Base-by-base conservation (phyloP, 1,140 invertebrate species). In the Dendrolimus kikuchii region DNA sequence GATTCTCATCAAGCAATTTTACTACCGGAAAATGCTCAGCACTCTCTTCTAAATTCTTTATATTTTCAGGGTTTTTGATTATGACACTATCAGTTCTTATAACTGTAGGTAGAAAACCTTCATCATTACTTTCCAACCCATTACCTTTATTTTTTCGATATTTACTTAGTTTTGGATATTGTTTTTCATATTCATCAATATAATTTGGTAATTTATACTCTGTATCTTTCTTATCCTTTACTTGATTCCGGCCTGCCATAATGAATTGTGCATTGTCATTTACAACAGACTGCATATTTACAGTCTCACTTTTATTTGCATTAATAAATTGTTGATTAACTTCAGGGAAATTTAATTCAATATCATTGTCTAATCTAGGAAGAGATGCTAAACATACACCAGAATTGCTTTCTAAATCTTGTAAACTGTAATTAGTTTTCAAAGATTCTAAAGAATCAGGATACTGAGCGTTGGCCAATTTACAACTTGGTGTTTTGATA, bases 291-390 rank as follows among this genome's bases (percentile, higher is more conserved):
- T 46, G 9, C 6, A 57, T 47, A 54, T 53, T 58, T 41, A 63
- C 59, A 40, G 70, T 46, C 46, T 79, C 77, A 50, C 64, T 68
- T 79, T 80, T 81, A 57, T 84, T 86, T 45, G 78, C 77, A 74
- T 81, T 80, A 40, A 86, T 83, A 65, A 84, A 86, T 57, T 86
- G 83, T 68, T 86, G 81, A 59, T 86, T 86, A 36, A 86, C 80
- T 78, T 86, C 83, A 46, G 83, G 80, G 57, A 86, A 84, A 64
- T 77, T 82, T 51, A 86, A 71, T 56, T 86, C 83, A 62, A 86
- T 83, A 45, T 84, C 83, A 71, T 78, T 83, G 57, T 86, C 83
- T 42, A 86, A 63, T 57, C 78, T 66, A 9, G 83, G 83, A 55
- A 86, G 68, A 49, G 83, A 86, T 36, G 83, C 77, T 51, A 86